Conservation (phyloP, 2,113 vertebrate species). For the Tinamus guttatus region DNA sequence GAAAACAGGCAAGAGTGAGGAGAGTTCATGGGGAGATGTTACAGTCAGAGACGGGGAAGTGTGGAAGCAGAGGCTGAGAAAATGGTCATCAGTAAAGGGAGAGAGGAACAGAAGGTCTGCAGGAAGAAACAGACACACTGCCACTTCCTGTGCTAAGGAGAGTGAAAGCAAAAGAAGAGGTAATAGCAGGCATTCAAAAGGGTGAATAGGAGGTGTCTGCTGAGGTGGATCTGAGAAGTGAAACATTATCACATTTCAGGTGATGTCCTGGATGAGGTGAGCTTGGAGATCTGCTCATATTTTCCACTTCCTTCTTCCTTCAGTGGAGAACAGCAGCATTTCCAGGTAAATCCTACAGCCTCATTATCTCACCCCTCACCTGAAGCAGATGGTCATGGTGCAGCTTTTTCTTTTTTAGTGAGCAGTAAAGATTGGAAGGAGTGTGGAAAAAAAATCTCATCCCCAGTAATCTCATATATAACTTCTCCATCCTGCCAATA, state of each 20-base stretch:
- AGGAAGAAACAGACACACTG: not conserved
- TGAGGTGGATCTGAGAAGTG: too few relatives aligned
- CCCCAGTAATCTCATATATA: not conserved
- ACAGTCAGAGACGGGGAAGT: not conserved
- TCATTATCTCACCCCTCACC: not conserved
- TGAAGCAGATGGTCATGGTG: not conserved
- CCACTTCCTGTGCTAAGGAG: not conserved
- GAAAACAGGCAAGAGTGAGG: not conserved
- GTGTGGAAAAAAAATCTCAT: not conserved
- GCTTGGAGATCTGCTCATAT: too few relatives aligned
- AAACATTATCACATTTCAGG: too few relatives aligned
- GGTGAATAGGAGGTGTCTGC: too few relatives aligned
- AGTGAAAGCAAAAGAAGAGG: not conserved
- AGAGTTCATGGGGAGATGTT: rapidly evolving
- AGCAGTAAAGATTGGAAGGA: not conserved
- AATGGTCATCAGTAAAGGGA: not conserved
- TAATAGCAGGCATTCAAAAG: not conserved
- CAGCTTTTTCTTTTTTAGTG: not conserved
- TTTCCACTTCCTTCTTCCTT: too few relatives aligned
- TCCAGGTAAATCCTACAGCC: not conserved
- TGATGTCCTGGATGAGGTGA: too few relatives aligned
- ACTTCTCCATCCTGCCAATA: not conserved
- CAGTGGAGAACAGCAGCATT: not conserved
- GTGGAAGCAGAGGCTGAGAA: not conserved
- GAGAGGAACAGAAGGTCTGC: not conserved